Percentiles rank a stretch among this genome's conserved stretches.
phyloP scores from a whole-genome alignment of 2,797 vertebrate genomes.

The Sarcoramphus papa region DNA sequence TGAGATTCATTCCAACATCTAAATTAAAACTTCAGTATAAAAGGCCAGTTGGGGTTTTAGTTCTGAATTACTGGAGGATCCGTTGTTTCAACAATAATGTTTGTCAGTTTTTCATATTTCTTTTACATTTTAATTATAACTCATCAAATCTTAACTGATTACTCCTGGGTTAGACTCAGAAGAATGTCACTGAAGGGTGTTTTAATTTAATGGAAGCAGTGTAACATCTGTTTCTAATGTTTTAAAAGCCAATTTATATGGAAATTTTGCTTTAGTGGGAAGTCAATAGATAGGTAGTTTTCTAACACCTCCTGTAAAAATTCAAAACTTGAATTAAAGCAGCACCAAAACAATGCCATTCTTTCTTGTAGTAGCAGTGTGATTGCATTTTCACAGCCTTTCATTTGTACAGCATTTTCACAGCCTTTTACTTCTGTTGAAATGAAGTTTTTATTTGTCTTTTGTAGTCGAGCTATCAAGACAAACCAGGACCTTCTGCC shows the following conservation, averaged over 20 bases:
- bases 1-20: background rate
- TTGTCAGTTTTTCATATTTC: conserved; percentile 67
- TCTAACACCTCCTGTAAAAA: conserved; percentile 52
- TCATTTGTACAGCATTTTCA: background rate
- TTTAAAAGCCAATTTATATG: conserved; percentile 78
- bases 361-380: background rate
- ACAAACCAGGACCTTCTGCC: conserved; percentile 97
- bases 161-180: conserved; percentile 64
- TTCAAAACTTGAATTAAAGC: conserved; percentile 57
- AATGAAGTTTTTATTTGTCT: conserved; percentile 55
- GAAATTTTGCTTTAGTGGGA: conserved; percentile 69
- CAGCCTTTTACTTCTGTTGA: conserved; percentile 22
- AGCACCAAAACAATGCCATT: conserved; percentile 4
- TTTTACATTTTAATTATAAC: conserved; percentile 74
- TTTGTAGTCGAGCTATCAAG: conserved; percentile 96
- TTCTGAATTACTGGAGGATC: conserved; percentile 50
- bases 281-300: conserved; percentile 62
- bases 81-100: conserved; percentile 20
- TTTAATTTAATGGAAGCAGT: conserved; percentile 71
- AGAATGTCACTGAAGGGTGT: conserved; percentile 70
- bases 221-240: conserved; percentile 72
- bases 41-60: conserved; percentile 31
- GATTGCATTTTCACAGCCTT: background rate
- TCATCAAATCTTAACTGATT: conserved; percentile 70
- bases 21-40: conserved; percentile 36